Evolutionary conservation across 1,140 invertebrate genomes (phyloP), one percentile per base, ranked within the genome.

Genomic region (Streblospio benedicti): DNA sequence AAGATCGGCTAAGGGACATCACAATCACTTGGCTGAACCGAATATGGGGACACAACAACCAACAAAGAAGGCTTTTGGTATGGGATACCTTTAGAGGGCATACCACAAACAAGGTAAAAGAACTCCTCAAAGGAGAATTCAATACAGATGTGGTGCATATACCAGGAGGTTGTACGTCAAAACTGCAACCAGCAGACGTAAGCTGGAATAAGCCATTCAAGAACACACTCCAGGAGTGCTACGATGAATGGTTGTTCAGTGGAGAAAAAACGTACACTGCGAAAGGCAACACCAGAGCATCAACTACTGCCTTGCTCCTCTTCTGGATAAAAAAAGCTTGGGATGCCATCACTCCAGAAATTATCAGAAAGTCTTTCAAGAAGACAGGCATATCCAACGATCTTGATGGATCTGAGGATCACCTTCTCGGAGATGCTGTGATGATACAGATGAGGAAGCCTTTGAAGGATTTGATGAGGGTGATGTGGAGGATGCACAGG

Each of bases 301-400:
- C 57, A 30, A 18, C 18, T n/a, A 18, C 57, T 23, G 18, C 30
- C 23, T 4, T 20, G 18, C 25, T 43, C 52, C 53, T 59, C n/a
- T 53, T 23, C n/a, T 60, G 57, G 57, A 59, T 59, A 18, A 38
- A 38, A 20, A 53, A 23, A 18, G 51, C 57, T 18, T 59, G 57
- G 56, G 57, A 59, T 53, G 30, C n/a, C n/a, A 23, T 59, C 27
- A 56, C 23, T 23, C 33, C 32, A 32, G 57, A 59, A 20, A 2
- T 59, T 20, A 58, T 59, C 54, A 12, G 20, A 25, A 57, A 62
- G 27, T 61, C 59, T n/a, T 61, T 61, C 57, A 59, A 59, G 54
- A 60, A 35, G 32, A 57, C 52, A 23, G 57, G 57, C 18, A 56
- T 59, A 20, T 58, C 54, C 23, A 59, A 28, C 30, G 57, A 25